Base-by-base conservation (phyloP, 2,888 invertebrate species). In the Cryptus armator region DNA sequence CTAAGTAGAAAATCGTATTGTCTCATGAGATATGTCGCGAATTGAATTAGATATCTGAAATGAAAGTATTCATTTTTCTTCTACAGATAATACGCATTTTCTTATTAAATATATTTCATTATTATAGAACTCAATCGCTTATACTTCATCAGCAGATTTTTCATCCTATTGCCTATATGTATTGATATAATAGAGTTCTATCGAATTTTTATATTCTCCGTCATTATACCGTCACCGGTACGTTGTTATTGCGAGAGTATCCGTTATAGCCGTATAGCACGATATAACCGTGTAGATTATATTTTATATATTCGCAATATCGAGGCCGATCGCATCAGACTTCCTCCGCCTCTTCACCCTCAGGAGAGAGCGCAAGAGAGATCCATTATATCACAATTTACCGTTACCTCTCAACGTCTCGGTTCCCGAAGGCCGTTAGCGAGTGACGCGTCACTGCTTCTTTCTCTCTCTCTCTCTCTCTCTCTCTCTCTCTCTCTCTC, bases 271-370 rank as follows among this genome's bases (percentile, higher is more conserved):
- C 14, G 67, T 37, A 29, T 44, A 37, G 32, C 46, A 66, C 53
- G 64, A 76, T 71, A 76, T 76, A 76, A 82, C 44, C 66, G 44
- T 64, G 76, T n/a, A 62, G 68, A 75, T 79, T 83, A 83, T 79
- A 83, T 79, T 83, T 79, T 75, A 79, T 75, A 83, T 75, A 83
- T 79, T 83, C 75, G 83, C 74, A 75, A 79, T 83, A 75, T 78
- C 78, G 59, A 71, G 46, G 59, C 48, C 46, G 68, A 62, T 74
- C 68, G 74, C 74, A 79, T 71, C 70, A 75, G 70, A 46, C 48
- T 48, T 46, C 37, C 68, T 68, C 68, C 24, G 46, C 29, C 68
- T 46, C 48, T 19, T 19, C 6, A 16, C 29, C 2, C 48, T 46
- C 37, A 37, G 37, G 37, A 37, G 37, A 37, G 6, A 37, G 5